These are phyloP conservation scores for Dicerorhinus sumatrensis DNA, from an alignment of 2,113 vertebrate species.

Conservation along the genomic window DNA sequence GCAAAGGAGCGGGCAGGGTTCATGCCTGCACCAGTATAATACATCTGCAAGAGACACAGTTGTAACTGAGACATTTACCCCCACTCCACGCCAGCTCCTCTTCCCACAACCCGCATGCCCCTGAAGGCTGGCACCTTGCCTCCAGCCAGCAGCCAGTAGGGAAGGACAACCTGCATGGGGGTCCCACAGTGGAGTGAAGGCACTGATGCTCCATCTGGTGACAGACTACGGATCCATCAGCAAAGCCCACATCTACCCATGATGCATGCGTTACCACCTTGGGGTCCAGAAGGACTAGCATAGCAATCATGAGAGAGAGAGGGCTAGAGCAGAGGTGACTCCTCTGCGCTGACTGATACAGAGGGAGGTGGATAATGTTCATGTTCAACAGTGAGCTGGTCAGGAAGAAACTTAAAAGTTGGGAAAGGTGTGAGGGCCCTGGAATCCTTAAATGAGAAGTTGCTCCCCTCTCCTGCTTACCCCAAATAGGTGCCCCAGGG, in stretches of 20 bases:
- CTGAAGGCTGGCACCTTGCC: neutral
- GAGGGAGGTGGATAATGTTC: neutral
- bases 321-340: neutral
- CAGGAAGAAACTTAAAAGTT: neutral
- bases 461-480: constrained; percentile 86
- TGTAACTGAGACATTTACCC: neutral
- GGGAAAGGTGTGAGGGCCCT: neutral
- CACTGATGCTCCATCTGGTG: neutral
- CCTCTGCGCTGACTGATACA: neutral
- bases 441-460: neutral
- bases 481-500: constrained; percentile 95
- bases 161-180: neutral
- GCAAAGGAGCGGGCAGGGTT: constrained; percentile 96
- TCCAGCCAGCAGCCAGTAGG: neutral
- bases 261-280: neutral
- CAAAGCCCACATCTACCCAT: neutral
- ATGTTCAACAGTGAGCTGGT: neutral
- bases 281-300: neutral
- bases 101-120: neutral
- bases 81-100: neutral
- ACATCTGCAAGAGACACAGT: constrained; percentile 88
- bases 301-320: neutral
- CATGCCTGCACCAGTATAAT: constrained; percentile 96
- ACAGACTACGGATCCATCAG: neutral
- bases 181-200: neutral